Evolutionary conservation across 2,797 vertebrate genomes (phyloP), one percentile per base, ranked within the genome.

Genomic region (Champsocephalus esox): DNA sequence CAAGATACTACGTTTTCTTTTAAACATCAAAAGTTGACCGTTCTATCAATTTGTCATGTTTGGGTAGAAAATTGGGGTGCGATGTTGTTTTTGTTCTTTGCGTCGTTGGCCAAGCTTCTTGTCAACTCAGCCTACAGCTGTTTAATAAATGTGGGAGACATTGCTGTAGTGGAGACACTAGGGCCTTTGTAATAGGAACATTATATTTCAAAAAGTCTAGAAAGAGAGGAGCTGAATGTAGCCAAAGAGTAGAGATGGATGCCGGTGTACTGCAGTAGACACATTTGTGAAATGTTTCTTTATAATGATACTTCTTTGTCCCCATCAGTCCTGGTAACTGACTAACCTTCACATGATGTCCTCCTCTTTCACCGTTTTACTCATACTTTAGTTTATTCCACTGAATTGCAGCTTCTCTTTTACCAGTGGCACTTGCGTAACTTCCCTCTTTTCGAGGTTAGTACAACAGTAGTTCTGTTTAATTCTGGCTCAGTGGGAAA

Each of bases 391-490:
- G 56, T 85, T 81, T 21, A 55, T 61, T 74, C 19, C 61, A 14
- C 79, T 61, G 49, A 69, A 68, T 67, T 79, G 43, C 50, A 74
- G 79, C 78, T 88, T 90, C 88, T 89, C 79, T 66, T 77, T 84
- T 81, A 71, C 58, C 5, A 2, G 43, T 48, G 11, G 8, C 50
- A 55, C 78, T 92, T 89, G 74, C 85, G 82, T 84, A 91, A 93
- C 86, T 90, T 93, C 87, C 89, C 61, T 72, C 69, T 88, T 92
- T 86, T 82, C 13, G 0, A 84, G 77, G 60, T 66, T 73, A 80
- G 38, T 44, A 70, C 51, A 79, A 89, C 81, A 88, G 81, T 86
- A 81, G 77, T 64, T 66, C 75, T 75, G 73, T 90, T 90, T 85
- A 67, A 69, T 75, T 77, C 66, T 60, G 32, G 14, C 60, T 66